A percentile compares a stretch with the other conserved stretches of the same genome.
Conservation (phyloP, 2,113 vertebrate species). For the Motacilla tschutschensis region DNA sequence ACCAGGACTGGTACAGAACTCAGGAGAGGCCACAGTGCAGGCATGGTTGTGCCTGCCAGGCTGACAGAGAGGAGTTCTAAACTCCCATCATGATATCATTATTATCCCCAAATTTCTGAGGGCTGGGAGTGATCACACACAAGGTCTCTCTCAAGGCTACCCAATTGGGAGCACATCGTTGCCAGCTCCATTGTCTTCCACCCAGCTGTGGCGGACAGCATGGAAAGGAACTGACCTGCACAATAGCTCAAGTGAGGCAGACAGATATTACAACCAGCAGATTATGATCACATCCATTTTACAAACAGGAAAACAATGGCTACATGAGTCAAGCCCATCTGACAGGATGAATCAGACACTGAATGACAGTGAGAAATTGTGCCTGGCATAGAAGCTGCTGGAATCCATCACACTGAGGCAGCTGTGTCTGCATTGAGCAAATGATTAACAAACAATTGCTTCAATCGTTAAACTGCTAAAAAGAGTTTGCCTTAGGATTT, state of each 20-base stretch:
- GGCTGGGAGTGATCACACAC: not conserved
- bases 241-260: not conserved
- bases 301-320: not conserved
- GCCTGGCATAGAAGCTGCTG: not conserved
- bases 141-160: not conserved
- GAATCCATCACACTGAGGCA: slow-evolving; percentile 6
- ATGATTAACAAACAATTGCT: not conserved
- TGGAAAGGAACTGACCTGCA: not conserved
- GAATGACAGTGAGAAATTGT: not conserved
- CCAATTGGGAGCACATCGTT: rapidly evolving
- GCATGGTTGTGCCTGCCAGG: not conserved
- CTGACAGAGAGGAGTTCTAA: not conserved
- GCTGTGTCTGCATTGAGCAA: not conserved
- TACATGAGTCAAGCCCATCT: slow-evolving; percentile 23
- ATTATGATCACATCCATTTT: slow-evolving; percentile 15
- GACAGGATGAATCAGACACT: slow-evolving; percentile 28
- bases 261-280: not conserved
- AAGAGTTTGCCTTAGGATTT: slow-evolving; percentile 18
- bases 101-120: not conserved
- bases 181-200: not conserved
- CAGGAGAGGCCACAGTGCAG: rapidly evolving
- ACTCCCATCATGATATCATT: rapidly evolving
- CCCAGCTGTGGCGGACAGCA: not conserved
- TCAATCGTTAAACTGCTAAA: not conserved
- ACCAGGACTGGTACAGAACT: not conserved